These are phyloP conservation scores for Drosophila setifemur DNA, from an alignment of 1,140 invertebrate species.

Conservation along the genomic window DNA sequence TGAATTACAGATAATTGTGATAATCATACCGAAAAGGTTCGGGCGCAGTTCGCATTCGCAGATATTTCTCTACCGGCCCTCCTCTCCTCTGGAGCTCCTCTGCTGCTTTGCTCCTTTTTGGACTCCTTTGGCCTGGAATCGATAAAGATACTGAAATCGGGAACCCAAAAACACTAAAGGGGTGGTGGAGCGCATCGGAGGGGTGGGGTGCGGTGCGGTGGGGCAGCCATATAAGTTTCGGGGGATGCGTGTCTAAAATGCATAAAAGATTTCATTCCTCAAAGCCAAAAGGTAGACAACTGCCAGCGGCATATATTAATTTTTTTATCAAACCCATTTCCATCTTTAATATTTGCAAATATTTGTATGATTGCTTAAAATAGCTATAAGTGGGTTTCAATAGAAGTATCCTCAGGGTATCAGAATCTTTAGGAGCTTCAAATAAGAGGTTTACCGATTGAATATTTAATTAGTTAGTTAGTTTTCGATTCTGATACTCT, in stretches of 20 bases:
- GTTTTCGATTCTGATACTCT: too few species aligned
- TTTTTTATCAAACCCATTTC: background rate
- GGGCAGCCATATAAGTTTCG: slow-evolving; percentile 16
- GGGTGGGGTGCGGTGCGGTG: background rate
- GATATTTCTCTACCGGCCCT: slow-evolving; percentile 34
- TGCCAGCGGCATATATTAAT: too few species aligned
- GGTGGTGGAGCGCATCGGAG: slow-evolving; percentile 23
- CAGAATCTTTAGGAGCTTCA: too few species aligned
- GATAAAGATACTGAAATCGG: slow-evolving; percentile 67
- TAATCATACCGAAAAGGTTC: slow-evolving; percentile 80
- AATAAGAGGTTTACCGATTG: too few species aligned
- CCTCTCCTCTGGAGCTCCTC: background rate
- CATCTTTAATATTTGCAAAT: too few species aligned
- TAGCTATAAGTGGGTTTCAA: too few species aligned
- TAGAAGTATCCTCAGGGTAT: too few species aligned
- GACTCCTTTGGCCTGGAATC: slow-evolving; percentile 51
- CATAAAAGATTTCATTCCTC: slow-evolving; percentile 41
- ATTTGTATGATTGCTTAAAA: too few species aligned
- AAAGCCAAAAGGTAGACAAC: background rate
- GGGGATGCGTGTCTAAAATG: slow-evolving; percentile 56
- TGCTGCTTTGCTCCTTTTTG: background rate
- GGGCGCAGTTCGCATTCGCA: slow-evolving; percentile 60
- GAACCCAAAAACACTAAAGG: too few species aligned
- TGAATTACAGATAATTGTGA: slow-evolving; percentile 82
- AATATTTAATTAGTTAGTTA: too few species aligned